Evolutionary conservation across 2,113 vertebrate genomes (phyloP).

Genomic region (Acinonyx jubatus): DNA sequence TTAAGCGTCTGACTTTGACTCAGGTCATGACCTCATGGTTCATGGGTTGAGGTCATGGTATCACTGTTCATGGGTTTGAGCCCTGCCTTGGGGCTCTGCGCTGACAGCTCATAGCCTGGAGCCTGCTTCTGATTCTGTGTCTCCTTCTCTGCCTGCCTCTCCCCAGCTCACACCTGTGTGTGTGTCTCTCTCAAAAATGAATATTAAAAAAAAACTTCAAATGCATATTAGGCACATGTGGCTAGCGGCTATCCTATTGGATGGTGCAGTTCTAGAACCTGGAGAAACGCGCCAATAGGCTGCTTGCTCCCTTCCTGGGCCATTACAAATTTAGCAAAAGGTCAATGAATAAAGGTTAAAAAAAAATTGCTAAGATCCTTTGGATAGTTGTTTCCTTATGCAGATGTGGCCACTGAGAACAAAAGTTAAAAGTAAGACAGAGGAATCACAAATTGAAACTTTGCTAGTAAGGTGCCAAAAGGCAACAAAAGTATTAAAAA

Average conservation of each 20-base stretch:
- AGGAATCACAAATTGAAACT: neutral
- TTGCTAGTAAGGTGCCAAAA: neutral
- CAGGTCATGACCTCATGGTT: no score
- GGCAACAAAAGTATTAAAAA: neutral
- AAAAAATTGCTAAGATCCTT: neutral
- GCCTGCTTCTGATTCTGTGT: no score
- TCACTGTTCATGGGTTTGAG: no score
- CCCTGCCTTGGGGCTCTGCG: no score
- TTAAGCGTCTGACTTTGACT: no score
- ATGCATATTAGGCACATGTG: no score
- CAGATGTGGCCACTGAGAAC: neutral
- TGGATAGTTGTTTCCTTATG: neutral
- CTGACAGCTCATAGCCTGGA: no score
- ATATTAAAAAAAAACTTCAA: neutral
- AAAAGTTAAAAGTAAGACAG: neutral
- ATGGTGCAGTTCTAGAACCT: neutral
- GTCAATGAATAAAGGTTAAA: neutral
- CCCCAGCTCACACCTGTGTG: no score
- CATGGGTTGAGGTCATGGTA: no score
- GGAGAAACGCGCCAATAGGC: neutral
- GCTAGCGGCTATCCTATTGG: rapidly evolving
- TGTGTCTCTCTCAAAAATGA: no score
- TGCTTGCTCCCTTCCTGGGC: neutral
- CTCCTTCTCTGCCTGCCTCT: no score
- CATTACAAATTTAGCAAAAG: neutral